Evolutionary conservation across 2,797 vertebrate genomes (phyloP).

Genomic region (Aldrovandia affinis): DNA sequence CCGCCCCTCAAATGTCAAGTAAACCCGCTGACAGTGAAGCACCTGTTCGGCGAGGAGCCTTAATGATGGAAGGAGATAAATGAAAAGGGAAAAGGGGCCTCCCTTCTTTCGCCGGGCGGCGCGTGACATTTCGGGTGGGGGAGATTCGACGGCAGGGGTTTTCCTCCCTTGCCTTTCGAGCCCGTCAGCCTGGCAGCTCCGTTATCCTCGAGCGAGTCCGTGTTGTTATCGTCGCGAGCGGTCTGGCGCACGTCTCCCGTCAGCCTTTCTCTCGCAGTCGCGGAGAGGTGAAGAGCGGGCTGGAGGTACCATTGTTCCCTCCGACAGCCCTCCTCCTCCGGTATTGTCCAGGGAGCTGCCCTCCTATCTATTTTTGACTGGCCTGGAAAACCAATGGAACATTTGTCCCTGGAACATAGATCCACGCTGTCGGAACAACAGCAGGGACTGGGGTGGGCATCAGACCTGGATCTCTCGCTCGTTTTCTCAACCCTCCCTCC

Average conservation of each 20-base stretch:
- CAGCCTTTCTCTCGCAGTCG: neutral
- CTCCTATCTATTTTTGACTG: constrained; percentile 75
- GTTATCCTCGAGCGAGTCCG: neutral
- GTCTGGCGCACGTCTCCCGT: neutral
- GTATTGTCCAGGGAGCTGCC: constrained; percentile 65
- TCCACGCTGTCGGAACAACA: neutral
- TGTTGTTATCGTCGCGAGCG: neutral
- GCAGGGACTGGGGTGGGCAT: neutral
- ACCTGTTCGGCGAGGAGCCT: neutral
- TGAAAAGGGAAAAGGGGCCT: neutral
- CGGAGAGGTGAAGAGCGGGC: constrained; percentile 10
- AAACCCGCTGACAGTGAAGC: neutral
- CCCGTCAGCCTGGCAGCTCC: neutral
- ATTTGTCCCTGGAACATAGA: constrained; percentile 46
- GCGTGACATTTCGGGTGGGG: neutral
- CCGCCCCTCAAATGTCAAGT: neutral
- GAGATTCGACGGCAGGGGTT: neutral
- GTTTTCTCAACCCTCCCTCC: constrained; percentile 18
- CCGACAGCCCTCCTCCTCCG: constrained; percentile 46
- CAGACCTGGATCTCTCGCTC: constrained; percentile 43
- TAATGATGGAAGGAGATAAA: neutral
- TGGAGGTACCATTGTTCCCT: constrained; percentile 30
- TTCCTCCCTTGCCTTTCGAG: neutral
- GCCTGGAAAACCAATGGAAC: constrained; percentile 63
- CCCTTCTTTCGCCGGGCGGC: neutral